phyloP scores from a whole-genome alignment of 1,140 invertebrate genomes.

The Microplitis mediator region DNA sequence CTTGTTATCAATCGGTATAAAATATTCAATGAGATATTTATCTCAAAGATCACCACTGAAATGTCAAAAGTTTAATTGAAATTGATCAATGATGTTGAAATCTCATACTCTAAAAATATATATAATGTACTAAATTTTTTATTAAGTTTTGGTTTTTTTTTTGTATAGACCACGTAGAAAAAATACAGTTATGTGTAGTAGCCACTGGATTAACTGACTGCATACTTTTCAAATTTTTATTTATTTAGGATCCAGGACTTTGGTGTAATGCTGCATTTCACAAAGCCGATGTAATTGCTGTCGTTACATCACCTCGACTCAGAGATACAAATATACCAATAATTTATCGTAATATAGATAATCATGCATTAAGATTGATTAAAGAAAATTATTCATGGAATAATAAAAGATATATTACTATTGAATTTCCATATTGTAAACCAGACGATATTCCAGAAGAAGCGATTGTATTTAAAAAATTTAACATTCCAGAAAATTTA shows the following conservation, averaged over 20 bases:
- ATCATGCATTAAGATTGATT: slow-evolving; percentile 46
- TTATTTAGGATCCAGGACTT: slow-evolving; percentile 46
- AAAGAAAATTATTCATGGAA: slow-evolving; percentile 47
- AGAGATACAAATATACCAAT: slow-evolving; percentile 36
- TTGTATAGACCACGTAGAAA: too few species aligned
- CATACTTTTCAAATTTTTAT: neutral
- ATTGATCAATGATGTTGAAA: too few species aligned
- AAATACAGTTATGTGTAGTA: neutral
- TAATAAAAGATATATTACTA: slow-evolving; percentile 49
- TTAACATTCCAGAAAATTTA: slow-evolving; percentile 50
- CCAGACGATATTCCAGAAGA: slow-evolving; percentile 52
- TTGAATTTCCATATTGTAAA: slow-evolving; percentile 56
- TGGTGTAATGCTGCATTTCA: slow-evolving; percentile 56
- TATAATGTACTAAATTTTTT: too few species aligned
- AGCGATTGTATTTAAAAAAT: slow-evolving; percentile 45
- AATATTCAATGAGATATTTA: too few species aligned
- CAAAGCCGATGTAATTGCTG: slow-evolving; percentile 47
- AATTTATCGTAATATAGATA: slow-evolving; percentile 49
- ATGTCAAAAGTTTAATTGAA: too few species aligned
- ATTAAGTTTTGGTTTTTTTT: too few species aligned
- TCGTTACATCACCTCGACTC: slow-evolving; percentile 49
- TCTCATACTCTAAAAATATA: too few species aligned
- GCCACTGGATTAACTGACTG: neutral
- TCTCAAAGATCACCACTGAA: too few species aligned
- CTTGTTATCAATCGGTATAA: too few species aligned